phyloP scores from a whole-genome alignment of 35 echinoderm and acorn worm species.

The Apostichopus japonicus region DNA sequence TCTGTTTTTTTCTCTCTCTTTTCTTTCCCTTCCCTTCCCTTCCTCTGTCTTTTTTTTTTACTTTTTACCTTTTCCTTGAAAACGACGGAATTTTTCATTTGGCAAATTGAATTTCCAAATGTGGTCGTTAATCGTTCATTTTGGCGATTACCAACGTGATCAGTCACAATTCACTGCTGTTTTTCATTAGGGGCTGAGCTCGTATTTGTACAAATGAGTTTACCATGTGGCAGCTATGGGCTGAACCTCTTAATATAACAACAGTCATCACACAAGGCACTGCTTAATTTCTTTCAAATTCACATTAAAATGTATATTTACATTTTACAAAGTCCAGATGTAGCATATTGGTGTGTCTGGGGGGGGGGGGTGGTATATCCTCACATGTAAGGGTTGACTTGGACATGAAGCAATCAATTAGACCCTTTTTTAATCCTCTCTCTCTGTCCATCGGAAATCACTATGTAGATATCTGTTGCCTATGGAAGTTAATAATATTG shows the following conservation, averaged over 20 bases:
- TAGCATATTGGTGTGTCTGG: neutral
- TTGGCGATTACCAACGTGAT: constrained; percentile 51
- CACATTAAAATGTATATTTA: constrained; percentile 21
- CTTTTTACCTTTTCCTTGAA: constrained; percentile 18
- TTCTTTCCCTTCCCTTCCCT: neutral
- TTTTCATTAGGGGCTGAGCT: constrained; percentile 42
- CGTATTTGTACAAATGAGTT: constrained; percentile 46
- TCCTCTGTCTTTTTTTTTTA: neutral
- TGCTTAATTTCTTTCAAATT: constrained; percentile 16
- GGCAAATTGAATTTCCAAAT: constrained; percentile 62
- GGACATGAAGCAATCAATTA: neutral
- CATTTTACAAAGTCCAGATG: constrained; percentile 15
- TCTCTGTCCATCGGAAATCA: neutral
- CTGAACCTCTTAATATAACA: constrained; percentile 5
- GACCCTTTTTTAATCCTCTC: neutral
- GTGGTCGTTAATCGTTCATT: constrained; percentile 59
- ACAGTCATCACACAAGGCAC: neutral
- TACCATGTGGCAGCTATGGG: neutral
- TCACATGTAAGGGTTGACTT: neutral
- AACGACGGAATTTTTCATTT: constrained; percentile 54
- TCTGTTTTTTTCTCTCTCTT: constrained; percentile 9
- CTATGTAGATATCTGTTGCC: neutral
- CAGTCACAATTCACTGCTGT: constrained; percentile 55
- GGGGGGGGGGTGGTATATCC: neutral
- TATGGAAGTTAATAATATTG: neutral